Evolutionary conservation across 2,113 vertebrate species (phyloP), one percentile per base, ranked within the genome.

Genomic region (Aleadryas rufinucha): DNA sequence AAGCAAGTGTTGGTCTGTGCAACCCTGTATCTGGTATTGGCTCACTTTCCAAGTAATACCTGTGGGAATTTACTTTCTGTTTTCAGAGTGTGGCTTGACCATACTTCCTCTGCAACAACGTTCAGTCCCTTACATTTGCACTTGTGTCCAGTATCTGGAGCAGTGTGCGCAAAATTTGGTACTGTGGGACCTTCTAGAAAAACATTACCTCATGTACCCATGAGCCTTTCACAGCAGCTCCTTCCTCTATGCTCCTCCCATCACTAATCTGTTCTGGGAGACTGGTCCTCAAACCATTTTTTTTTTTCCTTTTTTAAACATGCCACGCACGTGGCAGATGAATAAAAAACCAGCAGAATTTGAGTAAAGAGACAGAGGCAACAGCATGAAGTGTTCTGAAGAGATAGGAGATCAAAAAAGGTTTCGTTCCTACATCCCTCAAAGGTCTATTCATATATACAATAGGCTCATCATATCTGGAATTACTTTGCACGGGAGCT

Each of bases 361-460:
- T 57, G 33, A 92, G 45, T 39, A 56, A 94, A 79, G 81, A 93
- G 61, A 76, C n/a, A 82, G 65, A 93, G 59, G 66, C n/a, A 93
- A 77, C 0, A 2, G 45, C 63, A 65, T 31, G n/a, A 96, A 90
- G 52, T 69, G 61, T 85, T 96, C 87, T 63, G 87, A 82, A 91
- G 91, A 91, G 84, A 90, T 39, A 91, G 78, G 65, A 96, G 74
- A 97, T 95, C 84, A 96, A 95, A 94, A 95, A 94, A 52, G 31
- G 53, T 61, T 89, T 76, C 1, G 0, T 87, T 96, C 64, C 6
- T 27, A 68, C 27, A 89, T 91, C 61, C 89, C 87, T 92, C 84
- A 84, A 84, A 91, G 91, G 81, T 86, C 81, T 94, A 85, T 94
- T 92, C 85, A 54, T 8, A 70, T 18, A 79, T 11, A 87, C 76